Base-by-base conservation (phyloP, 2,888 invertebrate genomes). In the Campoplex nolae region DNA sequence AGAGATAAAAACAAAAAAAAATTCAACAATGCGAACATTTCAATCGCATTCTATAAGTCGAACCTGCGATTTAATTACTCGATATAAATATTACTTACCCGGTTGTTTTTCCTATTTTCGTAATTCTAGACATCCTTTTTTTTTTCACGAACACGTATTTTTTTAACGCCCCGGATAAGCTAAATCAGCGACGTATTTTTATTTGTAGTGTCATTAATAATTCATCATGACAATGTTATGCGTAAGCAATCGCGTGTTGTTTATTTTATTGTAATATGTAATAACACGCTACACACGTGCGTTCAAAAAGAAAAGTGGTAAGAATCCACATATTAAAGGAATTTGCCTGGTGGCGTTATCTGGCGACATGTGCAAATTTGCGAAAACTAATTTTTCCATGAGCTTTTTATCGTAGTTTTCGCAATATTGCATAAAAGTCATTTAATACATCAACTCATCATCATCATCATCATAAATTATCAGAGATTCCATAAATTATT, bases 241-340 rank as follows among this genome's bases (percentile, higher is more conserved):
- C 42, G 42, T 28, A 13, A 13, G 58, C 8, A 58, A 73, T 54
- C 73, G 28, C n/a, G 38, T 74, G 38, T 35, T 71, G 38, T 51
- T 42, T 71, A 32, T 71, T 71, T 71, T 71, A 8, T 9, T 48
- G 9, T n/a, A 16, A 51, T 28, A 48, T 48, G 28, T 1, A 38
- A 71, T 70, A 16, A 28, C 13, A 35, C 67, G 42, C 9, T 18
- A 16, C 18, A 11, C 77, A 67, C 77, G 76, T 76, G 76, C 48
- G 62, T 48, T 62, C n/a, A n/a, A 51, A 51, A 54, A 54, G 35
- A 54, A 54, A 16, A n/a, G 48, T 54, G 51, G 58, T 23, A 42
- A 23, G 23, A 23, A 48, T 32, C n/a, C 28, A 45, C 6, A 45
- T 76, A 28, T 54, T 1, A 32, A 1, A 56, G 35, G 51, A 35